Percentiles rank a stretch among this genome's conserved stretches.
Evolutionary conservation across 1,140 invertebrate genomes (phyloP).

Genomic region (Drosophila saltans): DNA sequence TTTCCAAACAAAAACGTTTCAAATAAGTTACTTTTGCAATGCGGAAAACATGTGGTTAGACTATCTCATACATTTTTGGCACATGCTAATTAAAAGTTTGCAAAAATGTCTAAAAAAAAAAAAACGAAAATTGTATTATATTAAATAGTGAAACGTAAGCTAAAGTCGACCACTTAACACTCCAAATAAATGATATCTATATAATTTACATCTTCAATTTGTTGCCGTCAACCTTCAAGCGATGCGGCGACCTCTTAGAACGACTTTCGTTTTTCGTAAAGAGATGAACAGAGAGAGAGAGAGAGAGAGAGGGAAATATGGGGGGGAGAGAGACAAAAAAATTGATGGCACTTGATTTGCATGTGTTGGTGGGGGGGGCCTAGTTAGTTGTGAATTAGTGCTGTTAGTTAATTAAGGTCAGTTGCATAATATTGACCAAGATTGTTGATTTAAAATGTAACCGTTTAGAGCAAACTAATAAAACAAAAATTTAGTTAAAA

Average conservation of each 20-base stretch:
- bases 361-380: slow-evolving; percentile 33
- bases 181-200: not conserved
- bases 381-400: slow-evolving; percentile 8
- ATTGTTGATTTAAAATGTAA: slow-evolving; percentile 26
- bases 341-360: slow-evolving; percentile 49
- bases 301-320: too few relatives aligned
- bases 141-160: not conserved
- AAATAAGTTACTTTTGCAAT: not conserved
- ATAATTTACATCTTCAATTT: slow-evolving; percentile 8
- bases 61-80: not conserved
- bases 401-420: slow-evolving; percentile 52
- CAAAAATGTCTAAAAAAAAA: too few relatives aligned
- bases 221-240: not conserved
- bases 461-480: slow-evolving; percentile 68
- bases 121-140: not conserved
- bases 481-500: slow-evolving; percentile 49
- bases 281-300: slow-evolving; percentile 29
- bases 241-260: slow-evolving; percentile 51
- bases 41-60: not conserved
- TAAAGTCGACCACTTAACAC: slow-evolving; percentile 2
- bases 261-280: slow-evolving; percentile 34
- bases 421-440: slow-evolving; percentile 70
- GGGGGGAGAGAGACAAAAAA: not conserved
- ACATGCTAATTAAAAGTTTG: not conserved
- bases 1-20: too few relatives aligned